A percentile compares a stretch with the other conserved stretches of the same genome.
phyloP scores from a whole-genome alignment of 2,113 vertebrate genomes.

The Glaucidium brasilianum region DNA sequence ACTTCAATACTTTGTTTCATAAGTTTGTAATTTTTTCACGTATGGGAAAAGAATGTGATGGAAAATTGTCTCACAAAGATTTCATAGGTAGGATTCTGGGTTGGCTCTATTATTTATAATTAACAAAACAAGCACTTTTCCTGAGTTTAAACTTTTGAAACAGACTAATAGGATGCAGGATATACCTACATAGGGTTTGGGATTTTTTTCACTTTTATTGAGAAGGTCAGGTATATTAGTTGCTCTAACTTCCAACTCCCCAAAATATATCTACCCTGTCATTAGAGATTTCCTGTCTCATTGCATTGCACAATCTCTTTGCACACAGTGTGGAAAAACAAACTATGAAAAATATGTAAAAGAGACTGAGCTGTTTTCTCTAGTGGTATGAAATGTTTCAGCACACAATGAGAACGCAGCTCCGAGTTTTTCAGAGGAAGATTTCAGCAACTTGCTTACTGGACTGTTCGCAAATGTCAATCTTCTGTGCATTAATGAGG shows the following conservation, averaged over 20 bases:
- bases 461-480: not conserved
- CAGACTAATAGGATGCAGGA: not conserved
- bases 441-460: not conserved
- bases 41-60: not conserved
- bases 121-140: not conserved
- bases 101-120: not conserved
- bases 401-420: not conserved
- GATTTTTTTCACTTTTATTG: not conserved
- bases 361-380: not conserved
- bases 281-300: not conserved
- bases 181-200: fast-evolving
- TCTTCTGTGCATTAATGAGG: not conserved
- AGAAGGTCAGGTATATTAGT: not conserved
- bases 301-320: not conserved
- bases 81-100: not conserved
- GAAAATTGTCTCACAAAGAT: not conserved
- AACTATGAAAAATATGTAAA: not conserved
- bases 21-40: not conserved
- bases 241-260: not conserved
- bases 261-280: not conserved
- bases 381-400: not conserved
- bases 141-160: not conserved
- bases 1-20: not conserved
- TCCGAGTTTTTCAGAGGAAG: not conserved
- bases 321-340: not conserved